Conservation (phyloP, 1,140 invertebrate genomes). For the Liolophura sinensis region DNA sequence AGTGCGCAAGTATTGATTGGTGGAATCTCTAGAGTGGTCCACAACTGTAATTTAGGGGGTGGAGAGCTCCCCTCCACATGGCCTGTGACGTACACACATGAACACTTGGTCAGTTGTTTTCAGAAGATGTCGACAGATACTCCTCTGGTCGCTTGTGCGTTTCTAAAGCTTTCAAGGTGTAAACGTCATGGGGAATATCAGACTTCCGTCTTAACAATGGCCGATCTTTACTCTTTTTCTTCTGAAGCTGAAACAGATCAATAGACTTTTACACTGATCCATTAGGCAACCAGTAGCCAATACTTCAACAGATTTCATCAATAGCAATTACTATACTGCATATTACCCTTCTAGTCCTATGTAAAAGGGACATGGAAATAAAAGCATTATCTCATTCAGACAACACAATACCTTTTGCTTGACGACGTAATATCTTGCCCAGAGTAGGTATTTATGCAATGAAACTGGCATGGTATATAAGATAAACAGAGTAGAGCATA, state of each 20-base stretch:
- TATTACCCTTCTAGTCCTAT: no score
- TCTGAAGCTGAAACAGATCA: slow-evolving; percentile 27
- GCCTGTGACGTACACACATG: neutral
- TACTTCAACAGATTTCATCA: no score
- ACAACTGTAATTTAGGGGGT: neutral
- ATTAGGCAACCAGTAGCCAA: no score
- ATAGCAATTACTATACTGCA: no score
- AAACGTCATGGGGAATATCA: slow-evolving; percentile 88
- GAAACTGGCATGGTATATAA: no score
- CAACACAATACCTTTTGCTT: no score
- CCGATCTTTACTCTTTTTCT: slow-evolving; percentile 71
- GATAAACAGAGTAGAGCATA: no score
- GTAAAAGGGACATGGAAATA: no score
- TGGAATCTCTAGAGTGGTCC: neutral
- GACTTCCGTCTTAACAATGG: slow-evolving; percentile 90
- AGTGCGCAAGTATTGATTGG: neutral
- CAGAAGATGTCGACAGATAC: slow-evolving; percentile 39
- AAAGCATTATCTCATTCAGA: no score
- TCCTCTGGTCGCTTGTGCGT: slow-evolving; percentile 87
- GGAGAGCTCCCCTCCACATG: neutral
- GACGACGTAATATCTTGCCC: no score
- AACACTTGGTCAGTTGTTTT: slow-evolving; percentile 19
- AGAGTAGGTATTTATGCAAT: no score
- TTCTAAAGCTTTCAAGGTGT: slow-evolving; percentile 85
- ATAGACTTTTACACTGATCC: neutral